Conservation (phyloP, 2,797 vertebrate species). For the Microcaecilia unicolor region DNA sequence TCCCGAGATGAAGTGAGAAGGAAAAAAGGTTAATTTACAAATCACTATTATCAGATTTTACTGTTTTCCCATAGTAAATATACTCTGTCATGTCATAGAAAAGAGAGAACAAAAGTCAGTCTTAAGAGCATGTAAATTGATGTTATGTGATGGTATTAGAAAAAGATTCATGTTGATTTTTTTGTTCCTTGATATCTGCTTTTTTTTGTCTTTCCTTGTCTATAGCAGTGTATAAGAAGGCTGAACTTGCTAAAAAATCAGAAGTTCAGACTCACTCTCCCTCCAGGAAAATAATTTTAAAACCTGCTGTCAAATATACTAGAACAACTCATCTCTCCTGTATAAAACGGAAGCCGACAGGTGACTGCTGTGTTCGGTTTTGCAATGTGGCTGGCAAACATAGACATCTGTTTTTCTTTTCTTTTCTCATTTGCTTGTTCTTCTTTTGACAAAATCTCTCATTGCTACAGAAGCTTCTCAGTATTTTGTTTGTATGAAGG, state of each 20-base stretch:
- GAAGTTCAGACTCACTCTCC: constrained; percentile 90
- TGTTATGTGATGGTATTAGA: background rate
- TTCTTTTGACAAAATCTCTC: too few species aligned
- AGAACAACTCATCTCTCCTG: constrained; percentile 88
- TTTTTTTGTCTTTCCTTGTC: constrained; percentile 68
- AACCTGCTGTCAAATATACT: constrained; percentile 83
- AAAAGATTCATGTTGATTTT: constrained; percentile 15
- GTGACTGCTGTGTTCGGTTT: constrained; percentile 70
- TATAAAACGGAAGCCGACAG: constrained; percentile 95
- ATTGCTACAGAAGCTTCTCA: constrained; percentile 50
- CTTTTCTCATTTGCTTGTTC: constrained; percentile 15
- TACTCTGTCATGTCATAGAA: constrained; percentile 37
- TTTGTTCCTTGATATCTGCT: constrained; percentile 64
- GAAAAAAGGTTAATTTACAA: constrained; percentile 92
- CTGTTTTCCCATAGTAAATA: constrained; percentile 1
- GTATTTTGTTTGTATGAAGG: constrained; percentile 20
- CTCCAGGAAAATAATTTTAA: constrained; percentile 86
- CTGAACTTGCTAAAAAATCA: constrained; percentile 91
- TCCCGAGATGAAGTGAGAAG: constrained; percentile 93
- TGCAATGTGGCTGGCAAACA: constrained; percentile 76
- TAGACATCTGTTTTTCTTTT: constrained; percentile 34
- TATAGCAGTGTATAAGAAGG: constrained; percentile 92
- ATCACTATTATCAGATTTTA: constrained; percentile 37
- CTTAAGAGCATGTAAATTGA: too few species aligned
- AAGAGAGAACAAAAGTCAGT: too few species aligned